phyloP scores from a whole-genome alignment of 2,113 vertebrate species.

The Perognathus longimembris region DNA sequence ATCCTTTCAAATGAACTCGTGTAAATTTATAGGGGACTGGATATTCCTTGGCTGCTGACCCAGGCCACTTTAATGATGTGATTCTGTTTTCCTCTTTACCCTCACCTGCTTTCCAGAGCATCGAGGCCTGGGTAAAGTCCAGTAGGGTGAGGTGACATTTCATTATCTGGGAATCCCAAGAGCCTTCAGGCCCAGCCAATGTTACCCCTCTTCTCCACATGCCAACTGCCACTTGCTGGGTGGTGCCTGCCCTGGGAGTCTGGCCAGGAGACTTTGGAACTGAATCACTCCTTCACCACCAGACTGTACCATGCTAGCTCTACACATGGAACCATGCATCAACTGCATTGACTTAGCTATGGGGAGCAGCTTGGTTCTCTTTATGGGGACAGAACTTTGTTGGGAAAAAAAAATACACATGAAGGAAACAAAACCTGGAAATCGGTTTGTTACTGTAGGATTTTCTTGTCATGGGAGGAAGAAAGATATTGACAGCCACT shows the following conservation, averaged over 20 bases:
- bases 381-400: not conserved
- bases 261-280: not conserved
- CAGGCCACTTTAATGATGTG: slow-evolving; percentile 23
- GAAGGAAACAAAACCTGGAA: not conserved
- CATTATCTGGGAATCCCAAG: not conserved
- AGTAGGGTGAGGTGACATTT: not conserved
- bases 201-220: slow-evolving; percentile 44
- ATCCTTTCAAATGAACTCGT: slow-evolving; percentile 45
- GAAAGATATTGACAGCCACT: not conserved
- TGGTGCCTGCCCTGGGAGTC: rapidly evolving
- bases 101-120: not conserved
- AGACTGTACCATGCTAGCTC: not conserved
- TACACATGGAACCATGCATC: not conserved
- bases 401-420: not conserved
- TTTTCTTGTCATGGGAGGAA: slow-evolving; percentile 22
- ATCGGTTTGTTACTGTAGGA: not conserved
- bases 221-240: not conserved
- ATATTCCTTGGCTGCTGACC: slow-evolving; percentile 62
- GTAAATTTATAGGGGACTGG: slow-evolving; percentile 47
- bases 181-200: slow-evolving; percentile 26
- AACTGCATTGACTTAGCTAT: not conserved
- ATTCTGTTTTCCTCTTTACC: slow-evolving; percentile 63
- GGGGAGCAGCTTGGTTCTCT: not conserved
- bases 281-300: not conserved
- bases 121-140: not conserved